Evolutionary conservation across 2,113 vertebrate species (phyloP).

Genomic region (Lethenteron reissneri): DNA sequence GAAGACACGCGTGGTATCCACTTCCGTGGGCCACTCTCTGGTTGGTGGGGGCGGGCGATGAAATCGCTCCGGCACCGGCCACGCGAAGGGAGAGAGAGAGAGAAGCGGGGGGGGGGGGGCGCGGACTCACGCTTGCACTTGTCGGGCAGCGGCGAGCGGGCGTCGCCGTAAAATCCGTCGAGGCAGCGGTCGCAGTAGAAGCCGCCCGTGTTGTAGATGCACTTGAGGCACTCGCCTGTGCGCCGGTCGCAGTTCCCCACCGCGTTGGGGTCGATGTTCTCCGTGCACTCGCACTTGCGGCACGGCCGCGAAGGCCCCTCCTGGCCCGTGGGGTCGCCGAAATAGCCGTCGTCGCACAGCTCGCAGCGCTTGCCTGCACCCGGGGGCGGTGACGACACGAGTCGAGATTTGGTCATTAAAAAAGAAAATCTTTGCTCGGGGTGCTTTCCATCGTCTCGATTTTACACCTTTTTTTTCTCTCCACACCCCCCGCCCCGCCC

Average conservation of each 20-base stretch:
- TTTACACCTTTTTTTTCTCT: too few relatives aligned
- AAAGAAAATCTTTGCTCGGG: too few relatives aligned
- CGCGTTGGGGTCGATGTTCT: conserved; percentile 48
- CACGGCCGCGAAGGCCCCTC: conserved; percentile 33
- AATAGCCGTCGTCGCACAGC: conserved; percentile 81
- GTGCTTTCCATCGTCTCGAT: too few relatives aligned
- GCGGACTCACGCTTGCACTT: conserved; percentile 48
- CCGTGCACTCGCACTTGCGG: conserved; percentile 56
- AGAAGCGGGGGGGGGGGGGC: too few relatives aligned
- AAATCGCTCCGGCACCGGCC: too few relatives aligned
- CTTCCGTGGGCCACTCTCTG: too few relatives aligned
- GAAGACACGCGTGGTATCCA: too few relatives aligned
- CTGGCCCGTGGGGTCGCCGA: conserved; percentile 53
- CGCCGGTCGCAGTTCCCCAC: conserved; percentile 10
- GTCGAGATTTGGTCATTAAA: too few relatives aligned
- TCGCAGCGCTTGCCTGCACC: conserved; percentile 64
- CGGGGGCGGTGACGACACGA: neutral
- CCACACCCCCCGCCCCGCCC: too few relatives aligned
- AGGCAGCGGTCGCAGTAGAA: conserved; percentile 10
- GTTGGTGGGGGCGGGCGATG: too few relatives aligned
- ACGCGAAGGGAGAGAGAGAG: too few relatives aligned
- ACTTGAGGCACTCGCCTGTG: conserved; percentile 9
- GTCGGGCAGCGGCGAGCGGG: conserved; percentile 19
- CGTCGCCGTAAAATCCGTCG: conserved; percentile 10
- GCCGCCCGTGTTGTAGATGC: conserved; percentile 9